Evolutionary conservation across 2,113 vertebrate genomes (phyloP).

Genomic region (Prochilodus magdalenae): DNA sequence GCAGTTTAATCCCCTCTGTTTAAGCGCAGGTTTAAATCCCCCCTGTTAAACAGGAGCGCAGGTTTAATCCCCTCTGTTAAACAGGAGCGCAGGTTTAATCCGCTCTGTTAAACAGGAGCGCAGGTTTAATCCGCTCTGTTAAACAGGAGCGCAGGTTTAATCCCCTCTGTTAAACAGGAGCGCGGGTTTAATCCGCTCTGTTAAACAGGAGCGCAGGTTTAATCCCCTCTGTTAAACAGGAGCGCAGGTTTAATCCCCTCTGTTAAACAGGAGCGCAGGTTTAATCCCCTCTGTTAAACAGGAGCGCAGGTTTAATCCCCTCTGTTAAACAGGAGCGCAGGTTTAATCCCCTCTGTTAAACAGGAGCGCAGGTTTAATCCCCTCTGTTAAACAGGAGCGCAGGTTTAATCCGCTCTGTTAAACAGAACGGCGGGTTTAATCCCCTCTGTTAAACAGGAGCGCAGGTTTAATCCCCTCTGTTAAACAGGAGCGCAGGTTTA

Average conservation of each 20-base stretch:
- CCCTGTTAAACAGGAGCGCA: neutral
- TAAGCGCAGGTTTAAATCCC: too few species aligned
- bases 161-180: neutral
- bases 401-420: too few species aligned
- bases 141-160: neutral
- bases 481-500: too few species aligned
- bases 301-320: neutral
- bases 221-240: too few species aligned
- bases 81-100: neutral
- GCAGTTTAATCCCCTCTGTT: neutral
- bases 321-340: neutral
- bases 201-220: neutral
- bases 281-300: too few species aligned
- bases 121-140: neutral
- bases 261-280: neutral
- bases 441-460: neutral
- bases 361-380: too few species aligned
- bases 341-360: neutral
- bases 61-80: neutral
- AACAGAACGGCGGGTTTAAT: neutral
- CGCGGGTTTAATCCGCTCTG: neutral
- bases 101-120: too few species aligned
- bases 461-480: neutral
- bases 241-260: neutral
- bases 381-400: neutral